Evolutionary conservation across 1,140 invertebrate genomes (phyloP).

Genomic region (Probaryconus sp.): DNA sequence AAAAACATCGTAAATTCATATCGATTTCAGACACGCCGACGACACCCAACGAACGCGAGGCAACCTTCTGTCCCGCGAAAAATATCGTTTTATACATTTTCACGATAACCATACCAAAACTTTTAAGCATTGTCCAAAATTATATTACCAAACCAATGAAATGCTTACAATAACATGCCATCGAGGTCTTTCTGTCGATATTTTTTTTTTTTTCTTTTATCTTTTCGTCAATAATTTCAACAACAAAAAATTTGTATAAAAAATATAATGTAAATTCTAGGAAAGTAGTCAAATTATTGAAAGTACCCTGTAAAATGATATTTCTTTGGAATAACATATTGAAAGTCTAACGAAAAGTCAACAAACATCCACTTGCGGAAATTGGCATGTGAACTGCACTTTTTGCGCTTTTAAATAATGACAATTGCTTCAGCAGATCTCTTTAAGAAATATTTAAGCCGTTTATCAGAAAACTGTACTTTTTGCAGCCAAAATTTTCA

Average conservation of each 20-base stretch:
- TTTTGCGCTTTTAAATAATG: slow-evolving; percentile 20
- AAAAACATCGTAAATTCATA: slow-evolving; percentile 77
- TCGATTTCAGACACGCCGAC: slow-evolving; percentile 67
- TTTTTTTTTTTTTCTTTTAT: too few species aligned
- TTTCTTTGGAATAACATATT: too few species aligned
- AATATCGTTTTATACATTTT: slow-evolving; percentile 60
- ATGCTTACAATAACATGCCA: slow-evolving; percentile 50
- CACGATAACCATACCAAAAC: slow-evolving; percentile 49
- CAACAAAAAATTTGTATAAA: too few species aligned
- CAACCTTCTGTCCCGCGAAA: slow-evolving; percentile 56
- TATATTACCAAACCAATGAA: slow-evolving; percentile 30
- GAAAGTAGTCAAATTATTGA: too few species aligned
- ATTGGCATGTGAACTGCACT: slow-evolving; percentile 20
- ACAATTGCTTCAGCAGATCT: slow-evolving; percentile 18
- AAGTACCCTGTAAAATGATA: too few species aligned
- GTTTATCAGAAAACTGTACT: background rate
- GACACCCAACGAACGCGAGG: slow-evolving; percentile 34
- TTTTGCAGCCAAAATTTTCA: slow-evolving; percentile 21
- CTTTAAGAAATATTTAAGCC: background rate
- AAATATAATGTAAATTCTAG: too few species aligned
- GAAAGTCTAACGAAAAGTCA: too few species aligned
- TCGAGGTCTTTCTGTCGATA: slow-evolving; percentile 37
- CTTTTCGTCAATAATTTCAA: too few species aligned
- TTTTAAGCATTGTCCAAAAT: slow-evolving; percentile 53
- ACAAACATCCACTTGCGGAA: slow-evolving; percentile 1